Conservation (phyloP, 2,797 vertebrate genomes). For the Anolis apletophallus region DNA sequence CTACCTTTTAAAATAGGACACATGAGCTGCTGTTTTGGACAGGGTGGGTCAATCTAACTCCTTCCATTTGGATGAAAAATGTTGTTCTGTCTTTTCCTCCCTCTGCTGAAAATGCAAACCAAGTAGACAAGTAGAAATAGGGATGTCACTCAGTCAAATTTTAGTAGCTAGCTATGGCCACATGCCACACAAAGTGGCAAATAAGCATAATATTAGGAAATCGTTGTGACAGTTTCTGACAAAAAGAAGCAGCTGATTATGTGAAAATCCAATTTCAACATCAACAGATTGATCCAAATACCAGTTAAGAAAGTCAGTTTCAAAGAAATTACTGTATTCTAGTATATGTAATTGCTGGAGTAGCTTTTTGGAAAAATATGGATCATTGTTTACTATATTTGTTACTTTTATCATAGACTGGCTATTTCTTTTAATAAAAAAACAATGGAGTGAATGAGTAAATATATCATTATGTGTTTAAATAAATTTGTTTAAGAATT, state of each 20-base stretch:
- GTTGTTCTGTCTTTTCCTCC: neutral
- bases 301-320: neutral
- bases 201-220: neutral
- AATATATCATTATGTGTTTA: neutral
- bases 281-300: constrained; percentile 6
- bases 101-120: neutral
- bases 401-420: neutral
- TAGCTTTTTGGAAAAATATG: neutral
- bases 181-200: neutral
- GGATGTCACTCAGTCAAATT: neutral
- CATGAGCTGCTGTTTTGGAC: neutral
- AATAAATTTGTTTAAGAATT: too few relatives aligned
- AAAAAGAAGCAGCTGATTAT: neutral
- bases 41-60: too few relatives aligned
- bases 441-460: neutral
- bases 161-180: neutral
- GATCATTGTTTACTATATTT: neutral
- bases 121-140: neutral
- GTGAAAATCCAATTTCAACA: constrained; percentile 21
- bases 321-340: neutral
- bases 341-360: neutral
- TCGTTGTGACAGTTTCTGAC: neutral
- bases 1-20: neutral
- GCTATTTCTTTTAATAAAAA: neutral
- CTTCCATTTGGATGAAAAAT: neutral